Evolutionary conservation across 2,888 invertebrate species (phyloP).

Genomic region (Trichopria drosophilae): DNA sequence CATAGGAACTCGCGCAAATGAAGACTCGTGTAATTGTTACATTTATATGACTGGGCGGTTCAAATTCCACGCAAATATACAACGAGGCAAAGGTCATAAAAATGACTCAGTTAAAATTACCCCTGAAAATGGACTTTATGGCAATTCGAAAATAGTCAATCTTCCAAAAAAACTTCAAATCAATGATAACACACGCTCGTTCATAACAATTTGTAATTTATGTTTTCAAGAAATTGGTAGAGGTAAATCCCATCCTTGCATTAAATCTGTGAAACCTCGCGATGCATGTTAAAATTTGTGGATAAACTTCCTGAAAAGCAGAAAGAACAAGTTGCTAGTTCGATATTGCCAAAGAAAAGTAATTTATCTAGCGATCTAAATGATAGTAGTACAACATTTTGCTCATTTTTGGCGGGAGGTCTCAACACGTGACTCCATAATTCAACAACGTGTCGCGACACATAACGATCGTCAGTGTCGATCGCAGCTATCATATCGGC

Average conservation of each 20-base stretch:
- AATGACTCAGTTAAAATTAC: constrained; percentile 5
- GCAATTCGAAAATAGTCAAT: constrained; percentile 1
- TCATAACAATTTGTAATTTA: constrained; percentile 3
- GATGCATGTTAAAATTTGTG: constrained; percentile 2
- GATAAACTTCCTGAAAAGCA: constrained; percentile 3
- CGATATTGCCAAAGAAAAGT: constrained; percentile 5
- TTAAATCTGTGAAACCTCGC: constrained; percentile 1
- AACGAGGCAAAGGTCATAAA: constrained; percentile 2
- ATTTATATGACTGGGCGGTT: constrained; percentile 1
- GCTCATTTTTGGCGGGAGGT: no score
- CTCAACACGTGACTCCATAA: no score
- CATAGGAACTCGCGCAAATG: constrained; percentile 6
- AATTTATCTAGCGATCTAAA: not conserved
- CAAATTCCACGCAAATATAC: constrained; percentile 3
- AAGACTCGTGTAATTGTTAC: constrained; percentile 5
- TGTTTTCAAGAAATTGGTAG: constrained; percentile 5
- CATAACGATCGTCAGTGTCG: no score
- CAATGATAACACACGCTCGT: constrained; percentile 3
- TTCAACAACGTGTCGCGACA: no score
- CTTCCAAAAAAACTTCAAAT: not conserved
- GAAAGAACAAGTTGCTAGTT: no score
- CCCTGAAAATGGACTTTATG: constrained; percentile 4
- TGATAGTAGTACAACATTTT: constrained; percentile 4
- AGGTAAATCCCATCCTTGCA: no score
- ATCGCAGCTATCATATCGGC: no score